These are phyloP conservation scores for Caenorhabditis briggsae DNA, from an alignment of 1,140 invertebrate genomes.

Conservation along the genomic window DNA sequence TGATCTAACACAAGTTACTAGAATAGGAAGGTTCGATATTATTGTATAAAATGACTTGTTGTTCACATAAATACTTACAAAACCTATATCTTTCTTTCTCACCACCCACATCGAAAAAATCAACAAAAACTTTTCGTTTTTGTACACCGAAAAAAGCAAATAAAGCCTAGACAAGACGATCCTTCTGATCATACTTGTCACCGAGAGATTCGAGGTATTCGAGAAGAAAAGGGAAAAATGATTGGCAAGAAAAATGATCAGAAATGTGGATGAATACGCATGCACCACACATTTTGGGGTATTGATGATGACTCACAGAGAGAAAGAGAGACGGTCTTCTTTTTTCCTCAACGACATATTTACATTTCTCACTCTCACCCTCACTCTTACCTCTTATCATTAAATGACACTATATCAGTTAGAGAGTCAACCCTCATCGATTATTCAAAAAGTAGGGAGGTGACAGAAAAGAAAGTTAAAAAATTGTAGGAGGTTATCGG, in stretches of 20 bases:
- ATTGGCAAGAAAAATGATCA: neutral
- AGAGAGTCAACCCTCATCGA: neutral
- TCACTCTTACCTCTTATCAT: neutral
- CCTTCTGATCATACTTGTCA: constrained; percentile 29
- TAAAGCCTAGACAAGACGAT: neutral
- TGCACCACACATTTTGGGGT: neutral
- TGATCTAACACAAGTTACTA: no score
- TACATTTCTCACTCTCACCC: constrained; percentile 10
- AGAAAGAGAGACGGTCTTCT: neutral
- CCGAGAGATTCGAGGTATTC: neutral
- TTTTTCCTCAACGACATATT: neutral
- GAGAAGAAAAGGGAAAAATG: neutral
- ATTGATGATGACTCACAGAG: neutral
- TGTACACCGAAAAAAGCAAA: constrained; percentile 49
- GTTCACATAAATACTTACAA: neutral
- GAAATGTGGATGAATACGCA: neutral
- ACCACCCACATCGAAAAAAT: constrained; percentile 14
- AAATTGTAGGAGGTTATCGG: neutral
- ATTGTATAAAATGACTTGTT: neutral
- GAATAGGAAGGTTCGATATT: no score
- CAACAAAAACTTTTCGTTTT: neutral
- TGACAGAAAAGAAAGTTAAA: neutral
- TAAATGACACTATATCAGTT: neutral
- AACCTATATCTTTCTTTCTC: constrained; percentile 3
- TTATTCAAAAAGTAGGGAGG: constrained; percentile 3